Percentiles rank a stretch among this genome's conserved stretches.
These are phyloP conservation scores for Gastracanthus pulcherrimus DNA, from an alignment of 2,888 invertebrate genomes.

Conservation along the genomic window DNA sequence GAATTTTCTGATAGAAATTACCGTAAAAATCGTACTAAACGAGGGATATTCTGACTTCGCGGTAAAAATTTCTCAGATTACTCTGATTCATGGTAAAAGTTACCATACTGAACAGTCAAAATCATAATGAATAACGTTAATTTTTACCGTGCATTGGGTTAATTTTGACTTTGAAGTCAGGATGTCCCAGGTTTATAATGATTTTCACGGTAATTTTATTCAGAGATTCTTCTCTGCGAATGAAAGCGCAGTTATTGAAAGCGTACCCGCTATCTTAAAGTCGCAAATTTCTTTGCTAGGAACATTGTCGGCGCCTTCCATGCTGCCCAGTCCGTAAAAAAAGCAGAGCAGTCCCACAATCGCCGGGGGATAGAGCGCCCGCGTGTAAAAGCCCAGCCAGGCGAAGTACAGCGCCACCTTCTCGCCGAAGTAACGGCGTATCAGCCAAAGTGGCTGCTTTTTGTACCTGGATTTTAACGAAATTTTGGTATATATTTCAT, in stretches of 20 bases:
- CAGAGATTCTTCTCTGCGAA: too few species aligned
- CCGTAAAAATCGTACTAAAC: too few species aligned
- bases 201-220: too few species aligned
- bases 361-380: conserved; percentile 92
- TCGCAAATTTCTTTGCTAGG: conserved; percentile 81
- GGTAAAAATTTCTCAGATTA: too few species aligned
- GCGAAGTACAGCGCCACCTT: conserved; percentile 95
- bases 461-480: conserved; percentile 81
- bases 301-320: conserved; percentile 90
- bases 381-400: conserved; percentile 96
- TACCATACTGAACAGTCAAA: too few species aligned
- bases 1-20: conserved; percentile 34
- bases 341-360: conserved; percentile 92
- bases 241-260: too few species aligned
- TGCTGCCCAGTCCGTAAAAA: conserved; percentile 89
- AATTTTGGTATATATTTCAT: neutral
- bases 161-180: too few species aligned
- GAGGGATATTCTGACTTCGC: too few species aligned
- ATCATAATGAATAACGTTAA: too few species aligned
- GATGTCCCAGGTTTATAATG: too few species aligned
- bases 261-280: conserved; percentile 64
- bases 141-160: too few species aligned
- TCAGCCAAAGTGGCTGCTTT: conserved; percentile 93
- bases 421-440: conserved; percentile 93
- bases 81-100: too few species aligned